Evolutionary conservation across 2,797 vertebrate genomes (phyloP).

Genomic region (Mus caroli): DNA sequence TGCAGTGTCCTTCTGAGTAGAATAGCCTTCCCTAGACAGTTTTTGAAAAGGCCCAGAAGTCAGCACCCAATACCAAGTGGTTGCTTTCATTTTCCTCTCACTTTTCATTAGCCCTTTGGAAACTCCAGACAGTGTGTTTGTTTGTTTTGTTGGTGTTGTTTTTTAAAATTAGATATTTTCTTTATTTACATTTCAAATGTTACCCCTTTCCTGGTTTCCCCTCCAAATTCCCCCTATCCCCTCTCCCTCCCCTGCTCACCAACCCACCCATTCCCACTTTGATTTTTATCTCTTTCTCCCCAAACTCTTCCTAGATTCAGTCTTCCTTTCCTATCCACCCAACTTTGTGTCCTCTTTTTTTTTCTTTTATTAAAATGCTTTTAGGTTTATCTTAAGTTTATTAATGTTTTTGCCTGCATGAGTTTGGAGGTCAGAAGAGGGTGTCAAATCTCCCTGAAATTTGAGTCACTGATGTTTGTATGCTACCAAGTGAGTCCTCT

Average conservation of each 20-base stretch:
- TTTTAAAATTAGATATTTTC: too few species aligned
- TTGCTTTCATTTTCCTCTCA: rapidly evolving
- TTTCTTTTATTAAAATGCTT: not conserved
- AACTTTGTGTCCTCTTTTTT: not conserved
- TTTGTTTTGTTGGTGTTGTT: too few species aligned
- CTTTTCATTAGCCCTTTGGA: not conserved
- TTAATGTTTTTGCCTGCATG: not conserved
- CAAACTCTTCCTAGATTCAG: not conserved
- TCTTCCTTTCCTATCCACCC: not conserved
- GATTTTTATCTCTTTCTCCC: not conserved
- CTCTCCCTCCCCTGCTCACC: too few species aligned
- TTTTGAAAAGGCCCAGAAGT: not conserved
- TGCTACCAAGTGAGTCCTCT: not conserved
- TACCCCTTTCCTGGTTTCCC: too few species aligned
- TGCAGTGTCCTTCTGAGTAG: not conserved
- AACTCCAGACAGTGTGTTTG: not conserved
- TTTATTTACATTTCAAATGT: too few species aligned
- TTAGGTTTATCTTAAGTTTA: not conserved
- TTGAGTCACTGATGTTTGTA: not conserved
- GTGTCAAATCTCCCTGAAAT: not conserved
- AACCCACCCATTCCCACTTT: too few species aligned
- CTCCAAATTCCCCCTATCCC: too few species aligned
- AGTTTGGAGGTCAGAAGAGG: not conserved
- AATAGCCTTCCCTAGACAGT: not conserved
- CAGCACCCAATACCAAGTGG: not conserved